Evolutionary conservation across 2,113 vertebrate species (phyloP).

Genomic region (Ceyx margarethae): DNA sequence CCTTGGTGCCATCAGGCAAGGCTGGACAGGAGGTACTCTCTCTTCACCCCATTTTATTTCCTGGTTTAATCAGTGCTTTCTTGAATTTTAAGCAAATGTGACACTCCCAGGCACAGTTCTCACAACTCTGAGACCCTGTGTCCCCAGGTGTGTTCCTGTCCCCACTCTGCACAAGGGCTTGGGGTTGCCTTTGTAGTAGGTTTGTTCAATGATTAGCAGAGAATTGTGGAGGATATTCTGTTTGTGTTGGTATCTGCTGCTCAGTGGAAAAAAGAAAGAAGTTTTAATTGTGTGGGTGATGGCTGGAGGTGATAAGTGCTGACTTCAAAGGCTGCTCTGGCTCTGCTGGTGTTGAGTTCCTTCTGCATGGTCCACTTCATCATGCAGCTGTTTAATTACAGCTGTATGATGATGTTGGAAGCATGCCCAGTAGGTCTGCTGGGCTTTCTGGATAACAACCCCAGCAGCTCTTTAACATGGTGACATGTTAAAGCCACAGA

Average conservation of each 20-base stretch:
- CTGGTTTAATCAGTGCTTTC: neutral
- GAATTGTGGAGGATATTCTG: neutral
- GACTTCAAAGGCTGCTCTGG: neutral
- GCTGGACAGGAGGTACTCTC: neutral
- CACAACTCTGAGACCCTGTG: rapidly evolving
- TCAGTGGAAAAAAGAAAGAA: neutral
- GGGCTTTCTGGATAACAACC: neutral
- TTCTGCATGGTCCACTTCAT: neutral
- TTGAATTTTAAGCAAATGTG: neutral
- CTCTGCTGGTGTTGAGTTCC: neutral
- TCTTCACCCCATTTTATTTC: neutral
- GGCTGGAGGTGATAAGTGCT: neutral
- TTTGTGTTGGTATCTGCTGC: neutral
- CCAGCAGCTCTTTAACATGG: rapidly evolving
- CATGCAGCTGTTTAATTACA: neutral
- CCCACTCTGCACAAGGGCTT: neutral
- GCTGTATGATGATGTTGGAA: neutral
- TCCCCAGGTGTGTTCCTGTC: rapidly evolving
- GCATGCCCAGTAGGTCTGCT: neutral
- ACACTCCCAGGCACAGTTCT: neutral
- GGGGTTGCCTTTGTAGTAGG: neutral
- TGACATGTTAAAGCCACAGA: neutral
- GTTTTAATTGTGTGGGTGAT: neutral
- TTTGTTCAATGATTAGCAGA: neutral
- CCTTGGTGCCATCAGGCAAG: neutral